These are phyloP conservation scores for Macrocentrus cingulum DNA, from an alignment of 1,140 invertebrate genomes.

Conservation along the genomic window DNA sequence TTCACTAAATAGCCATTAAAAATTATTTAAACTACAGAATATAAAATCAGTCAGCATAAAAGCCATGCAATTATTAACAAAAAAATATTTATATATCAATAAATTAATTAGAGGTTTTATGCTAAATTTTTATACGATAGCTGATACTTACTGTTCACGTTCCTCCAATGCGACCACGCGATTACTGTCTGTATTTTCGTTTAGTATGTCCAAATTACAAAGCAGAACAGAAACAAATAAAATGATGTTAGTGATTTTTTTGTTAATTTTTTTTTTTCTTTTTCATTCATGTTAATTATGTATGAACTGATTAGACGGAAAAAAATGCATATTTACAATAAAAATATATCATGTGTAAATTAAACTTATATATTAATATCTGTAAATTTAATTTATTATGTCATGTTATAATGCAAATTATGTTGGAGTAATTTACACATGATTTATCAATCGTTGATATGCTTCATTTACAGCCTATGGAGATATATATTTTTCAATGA, in stretches of 20 bases:
- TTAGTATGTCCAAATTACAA: conserved; percentile 60
- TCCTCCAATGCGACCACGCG: conserved; percentile 75
- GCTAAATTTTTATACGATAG: conserved; percentile 11
- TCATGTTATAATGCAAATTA: too few relatives aligned
- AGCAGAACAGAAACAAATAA: conserved; percentile 59
- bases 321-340: too few relatives aligned
- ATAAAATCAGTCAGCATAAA: too few relatives aligned
- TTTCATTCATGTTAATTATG: too few relatives aligned
- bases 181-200: conserved; percentile 70
- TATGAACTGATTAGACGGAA: too few relatives aligned
- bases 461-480: background rate
- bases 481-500: background rate
- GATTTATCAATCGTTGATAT: too few relatives aligned
- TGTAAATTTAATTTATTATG: too few relatives aligned
- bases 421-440: too few relatives aligned
- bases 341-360: too few relatives aligned
- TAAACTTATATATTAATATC: too few relatives aligned
- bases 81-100: background rate
- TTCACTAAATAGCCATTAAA: background rate
- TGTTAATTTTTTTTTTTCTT: background rate
- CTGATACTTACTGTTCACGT: conserved; percentile 78
- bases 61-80: background rate
- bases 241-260: conserved; percentile 50
- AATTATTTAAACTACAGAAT: too few relatives aligned
- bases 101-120: conserved; percentile 7